phyloP scores from a whole-genome alignment of 1,140 invertebrate genomes.

The Drosophila sp. region DNA sequence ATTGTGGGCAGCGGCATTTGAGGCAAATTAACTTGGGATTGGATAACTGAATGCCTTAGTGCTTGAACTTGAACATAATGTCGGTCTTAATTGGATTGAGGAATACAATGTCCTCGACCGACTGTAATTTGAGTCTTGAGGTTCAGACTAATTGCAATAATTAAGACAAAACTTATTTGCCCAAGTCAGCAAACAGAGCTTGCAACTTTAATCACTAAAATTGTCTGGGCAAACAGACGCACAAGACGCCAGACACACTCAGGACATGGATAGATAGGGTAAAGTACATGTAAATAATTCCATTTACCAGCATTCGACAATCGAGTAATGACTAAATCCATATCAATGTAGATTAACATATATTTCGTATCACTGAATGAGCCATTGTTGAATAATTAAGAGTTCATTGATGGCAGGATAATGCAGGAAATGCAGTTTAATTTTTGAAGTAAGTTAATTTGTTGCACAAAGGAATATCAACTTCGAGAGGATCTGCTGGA shows the following conservation, averaged over 20 bases:
- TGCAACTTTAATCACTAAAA: conserved; percentile 40
- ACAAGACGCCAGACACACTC: conserved; percentile 2
- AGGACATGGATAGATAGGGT: not conserved
- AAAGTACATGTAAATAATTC: conserved; percentile 37
- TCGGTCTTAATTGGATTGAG: conserved; percentile 47
- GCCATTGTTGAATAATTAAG: not conserved
- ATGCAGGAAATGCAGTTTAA: not conserved
- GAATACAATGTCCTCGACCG: conserved; percentile 21
- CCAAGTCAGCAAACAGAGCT: conserved; percentile 40
- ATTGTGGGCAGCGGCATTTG: conserved; percentile 4
- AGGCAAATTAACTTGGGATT: conserved; percentile 22
- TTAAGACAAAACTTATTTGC: conserved; percentile 48
- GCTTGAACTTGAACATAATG: conserved; percentile 31
- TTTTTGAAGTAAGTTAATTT: too few relatives aligned
- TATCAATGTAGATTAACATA: not conserved
- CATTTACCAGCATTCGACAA: conserved; percentile 24
- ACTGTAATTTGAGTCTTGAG: conserved; percentile 37
- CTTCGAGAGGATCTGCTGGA: too few relatives aligned
- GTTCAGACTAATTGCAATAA: conserved; percentile 65
- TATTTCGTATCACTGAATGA: not conserved
- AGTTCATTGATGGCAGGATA: not conserved
- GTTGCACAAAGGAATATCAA: too few relatives aligned
- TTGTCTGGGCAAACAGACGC: conserved; percentile 27
- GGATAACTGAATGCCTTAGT: too few relatives aligned
- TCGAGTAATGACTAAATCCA: conserved; percentile 2